phyloP scores from a whole-genome alignment of 2,113 vertebrate genomes.

The Dromas ardeola region DNA sequence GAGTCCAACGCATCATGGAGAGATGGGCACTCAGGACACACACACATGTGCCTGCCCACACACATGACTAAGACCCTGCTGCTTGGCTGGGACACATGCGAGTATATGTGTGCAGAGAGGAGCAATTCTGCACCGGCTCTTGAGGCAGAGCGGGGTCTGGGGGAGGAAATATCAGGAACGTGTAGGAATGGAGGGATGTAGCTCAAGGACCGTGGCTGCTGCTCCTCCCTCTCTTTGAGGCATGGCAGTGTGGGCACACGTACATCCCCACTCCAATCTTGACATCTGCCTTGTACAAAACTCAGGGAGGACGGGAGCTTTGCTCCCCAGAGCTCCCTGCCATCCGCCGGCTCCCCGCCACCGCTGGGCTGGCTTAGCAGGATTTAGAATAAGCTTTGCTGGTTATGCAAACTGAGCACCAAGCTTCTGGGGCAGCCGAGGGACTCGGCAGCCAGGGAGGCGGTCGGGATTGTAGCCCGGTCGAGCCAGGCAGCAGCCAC shows the following conservation, averaged over 20 bases:
- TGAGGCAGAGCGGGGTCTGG: background rate
- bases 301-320: background rate
- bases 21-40: background rate
- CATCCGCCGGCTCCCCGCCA: background rate
- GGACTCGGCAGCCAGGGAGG: background rate
- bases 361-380: background rate
- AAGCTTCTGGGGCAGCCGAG: background rate
- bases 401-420: background rate
- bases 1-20: background rate
- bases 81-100: background rate
- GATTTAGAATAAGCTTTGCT: constrained; percentile 21
- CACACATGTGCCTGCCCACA: background rate
- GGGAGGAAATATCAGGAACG: no score
- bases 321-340: background rate
- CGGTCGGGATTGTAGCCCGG: background rate
- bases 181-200: background rate
- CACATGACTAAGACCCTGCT: background rate
- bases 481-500: background rate
- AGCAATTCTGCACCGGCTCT: fast-evolving
- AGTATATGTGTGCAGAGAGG: fast-evolving
- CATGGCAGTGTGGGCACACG: background rate
- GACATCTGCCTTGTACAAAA: background rate
- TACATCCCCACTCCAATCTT: background rate
- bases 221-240: background rate
- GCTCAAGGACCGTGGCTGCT: background rate